Evolutionary conservation across 64 coral and sea anemone species (phyloP).

Genomic region (Dendrophyllia cribrosa): DNA sequence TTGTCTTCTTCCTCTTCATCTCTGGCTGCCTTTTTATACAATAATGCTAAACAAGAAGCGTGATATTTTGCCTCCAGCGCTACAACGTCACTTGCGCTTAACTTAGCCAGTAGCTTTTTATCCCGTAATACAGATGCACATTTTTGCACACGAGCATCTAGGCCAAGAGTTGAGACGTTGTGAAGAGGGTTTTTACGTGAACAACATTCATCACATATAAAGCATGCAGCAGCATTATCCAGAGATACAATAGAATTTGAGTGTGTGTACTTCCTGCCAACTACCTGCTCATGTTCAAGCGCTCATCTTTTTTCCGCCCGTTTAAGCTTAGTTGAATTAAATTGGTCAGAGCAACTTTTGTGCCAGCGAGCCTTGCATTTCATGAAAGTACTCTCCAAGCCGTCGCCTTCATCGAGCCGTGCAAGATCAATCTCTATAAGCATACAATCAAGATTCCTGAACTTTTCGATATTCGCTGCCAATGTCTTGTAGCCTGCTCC

Average conservation of each 20-base stretch:
- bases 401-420: conserved; percentile 61
- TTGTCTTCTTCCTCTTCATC: conserved; percentile 44
- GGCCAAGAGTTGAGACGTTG: conserved; percentile 59
- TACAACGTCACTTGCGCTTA: conserved; percentile 73
- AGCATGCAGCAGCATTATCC: conserved; percentile 33
- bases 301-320: conserved; percentile 56
- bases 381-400: conserved; percentile 36
- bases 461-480: conserved; percentile 27
- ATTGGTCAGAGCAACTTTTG: conserved; percentile 38
- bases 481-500: conserved; percentile 41
- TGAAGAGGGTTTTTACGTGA: conserved; percentile 60
- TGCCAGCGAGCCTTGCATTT: conserved; percentile 57
- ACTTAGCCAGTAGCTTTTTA: conserved; percentile 74
- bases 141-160: conserved; percentile 63
- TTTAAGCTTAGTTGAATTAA: conserved; percentile 62
- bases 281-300: conserved; percentile 58
- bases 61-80: conserved; percentile 76
- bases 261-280: conserved; percentile 57
- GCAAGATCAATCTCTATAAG: conserved; percentile 18
- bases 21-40: conserved; percentile 66
- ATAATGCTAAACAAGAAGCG: conserved; percentile 43
- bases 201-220: conserved; percentile 69
- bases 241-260: conserved; percentile 34
- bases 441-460: conserved; percentile 41
- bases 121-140: conserved; percentile 68